phyloP scores from a whole-genome alignment of 2,113 vertebrate genomes.

The Terrapene triunguis region DNA sequence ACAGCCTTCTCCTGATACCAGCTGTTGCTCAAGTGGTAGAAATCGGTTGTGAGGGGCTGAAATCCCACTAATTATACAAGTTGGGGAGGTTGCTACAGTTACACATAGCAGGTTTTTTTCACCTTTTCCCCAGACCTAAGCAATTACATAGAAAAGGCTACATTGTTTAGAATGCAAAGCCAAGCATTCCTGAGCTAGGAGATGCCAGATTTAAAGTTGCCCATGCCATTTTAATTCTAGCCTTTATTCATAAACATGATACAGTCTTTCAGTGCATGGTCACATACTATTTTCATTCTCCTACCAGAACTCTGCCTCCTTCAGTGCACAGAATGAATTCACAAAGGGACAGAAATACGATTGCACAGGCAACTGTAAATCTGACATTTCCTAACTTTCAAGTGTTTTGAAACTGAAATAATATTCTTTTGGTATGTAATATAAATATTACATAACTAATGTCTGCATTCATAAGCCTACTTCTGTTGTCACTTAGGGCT shows the following conservation, averaged over 20 bases:
- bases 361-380: not conserved
- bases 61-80: not conserved
- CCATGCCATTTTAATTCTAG: not conserved
- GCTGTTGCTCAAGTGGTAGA: not conserved
- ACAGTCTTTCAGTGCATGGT: not conserved
- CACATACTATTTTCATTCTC: not conserved
- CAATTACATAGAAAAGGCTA: too few relatives aligned
- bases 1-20: not conserved
- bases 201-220: not conserved
- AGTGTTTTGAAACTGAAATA: not conserved
- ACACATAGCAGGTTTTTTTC: too few relatives aligned
- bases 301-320: not conserved
- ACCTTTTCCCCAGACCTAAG: too few relatives aligned
- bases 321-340: not conserved
- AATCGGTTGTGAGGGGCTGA: fast-evolving
- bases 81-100: too few relatives aligned
- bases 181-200: not conserved
- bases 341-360: not conserved
- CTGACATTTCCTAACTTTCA: not conserved
- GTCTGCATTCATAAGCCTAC: not conserved
- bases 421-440: not conserved
- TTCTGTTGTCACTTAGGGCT: not conserved
- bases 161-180: not conserved
- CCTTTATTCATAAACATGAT: not conserved
- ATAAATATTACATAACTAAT: not conserved